Evolutionary conservation across 2,113 vertebrate genomes (phyloP).

Genomic region (Rhynchomys soricoides): DNA sequence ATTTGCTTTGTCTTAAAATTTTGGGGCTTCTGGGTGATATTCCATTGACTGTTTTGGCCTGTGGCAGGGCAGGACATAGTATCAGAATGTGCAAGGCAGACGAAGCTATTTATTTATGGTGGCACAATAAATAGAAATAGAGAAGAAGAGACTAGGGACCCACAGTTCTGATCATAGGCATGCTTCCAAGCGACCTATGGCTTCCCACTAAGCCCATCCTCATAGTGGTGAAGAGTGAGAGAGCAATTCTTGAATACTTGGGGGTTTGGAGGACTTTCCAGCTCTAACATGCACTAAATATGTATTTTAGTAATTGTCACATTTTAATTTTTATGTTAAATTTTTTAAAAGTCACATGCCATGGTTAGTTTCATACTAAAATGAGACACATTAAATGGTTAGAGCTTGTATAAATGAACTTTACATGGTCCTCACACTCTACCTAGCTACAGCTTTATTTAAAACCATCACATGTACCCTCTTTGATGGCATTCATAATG

Average conservation of each 20-base stretch:
- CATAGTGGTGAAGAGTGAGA: neutral
- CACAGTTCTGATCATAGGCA: neutral
- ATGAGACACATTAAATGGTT: neutral
- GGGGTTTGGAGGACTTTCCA: neutral
- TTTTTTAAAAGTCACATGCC: neutral
- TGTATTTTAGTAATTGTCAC: neutral
- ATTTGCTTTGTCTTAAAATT: neutral
- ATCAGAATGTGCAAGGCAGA: neutral
- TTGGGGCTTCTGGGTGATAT: neutral
- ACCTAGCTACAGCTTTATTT: neutral
- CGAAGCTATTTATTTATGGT: neutral
- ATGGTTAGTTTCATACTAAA: neutral
- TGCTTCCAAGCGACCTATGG: neutral
- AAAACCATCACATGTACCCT: neutral
- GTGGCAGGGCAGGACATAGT: neutral
- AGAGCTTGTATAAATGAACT: neutral
- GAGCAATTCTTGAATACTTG: neutral
- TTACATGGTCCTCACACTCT: conserved; percentile 1
- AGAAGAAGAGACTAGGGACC: neutral
- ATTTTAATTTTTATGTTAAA: conserved; percentile 28
- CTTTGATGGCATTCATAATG: neutral
- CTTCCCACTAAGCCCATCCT: neutral
- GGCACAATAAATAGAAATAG: neutral
- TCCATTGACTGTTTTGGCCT: neutral
- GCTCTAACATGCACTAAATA: neutral